Percentiles rank a stretch among this genome's conserved stretches.
phyloP scores from a whole-genome alignment of 1,140 invertebrate genomes.

The Pseudomyrmex concolor region DNA sequence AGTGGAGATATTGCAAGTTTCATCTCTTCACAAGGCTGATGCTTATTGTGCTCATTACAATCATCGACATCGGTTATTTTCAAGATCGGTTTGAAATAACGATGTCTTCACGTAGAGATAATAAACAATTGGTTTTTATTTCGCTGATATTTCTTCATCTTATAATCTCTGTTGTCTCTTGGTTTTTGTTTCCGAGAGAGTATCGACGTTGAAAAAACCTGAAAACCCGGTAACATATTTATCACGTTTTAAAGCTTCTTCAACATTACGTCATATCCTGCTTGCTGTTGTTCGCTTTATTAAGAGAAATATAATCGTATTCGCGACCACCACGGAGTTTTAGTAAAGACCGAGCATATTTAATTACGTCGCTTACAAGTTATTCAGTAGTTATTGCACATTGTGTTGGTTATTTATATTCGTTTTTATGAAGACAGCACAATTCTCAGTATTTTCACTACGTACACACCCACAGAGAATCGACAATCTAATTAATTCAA shows the following conservation, averaged over 20 bases:
- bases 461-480: conserved; percentile 10
- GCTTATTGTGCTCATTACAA: neutral
- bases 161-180: too few species aligned
- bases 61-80: neutral
- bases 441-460: conserved; percentile 6
- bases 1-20: conserved; percentile 12
- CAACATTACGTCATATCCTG: conserved; percentile 21
- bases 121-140: neutral
- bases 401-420: conserved; percentile 26
- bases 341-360: conserved; percentile 15
- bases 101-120: neutral
- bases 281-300: conserved; percentile 2
- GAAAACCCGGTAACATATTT: neutral
- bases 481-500: conserved; percentile 47
- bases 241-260: neutral
- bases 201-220: too few species aligned
- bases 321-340: neutral
- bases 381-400: conserved; percentile 11
- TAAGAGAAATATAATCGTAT: conserved; percentile 24
- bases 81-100: too few species aligned
- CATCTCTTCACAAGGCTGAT: neutral
- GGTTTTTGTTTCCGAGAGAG: too few species aligned
- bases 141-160: neutral
- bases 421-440: conserved; percentile 44
- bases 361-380: conserved; percentile 17